phyloP scores from a whole-genome alignment of 2,113 vertebrate genomes.

The Myotis brandtii region DNA sequence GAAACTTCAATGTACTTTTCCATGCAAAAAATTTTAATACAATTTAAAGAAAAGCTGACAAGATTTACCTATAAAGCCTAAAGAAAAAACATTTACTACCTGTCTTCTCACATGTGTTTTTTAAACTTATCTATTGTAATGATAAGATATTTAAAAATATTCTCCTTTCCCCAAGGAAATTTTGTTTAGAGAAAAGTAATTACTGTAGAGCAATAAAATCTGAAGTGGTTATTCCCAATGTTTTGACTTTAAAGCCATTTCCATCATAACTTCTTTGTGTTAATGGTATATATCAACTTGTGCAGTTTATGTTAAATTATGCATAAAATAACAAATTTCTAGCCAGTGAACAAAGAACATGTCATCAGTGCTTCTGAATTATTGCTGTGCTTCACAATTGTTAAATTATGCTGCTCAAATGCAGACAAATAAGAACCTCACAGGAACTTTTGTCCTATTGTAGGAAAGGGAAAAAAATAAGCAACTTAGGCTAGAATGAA shows the following conservation, averaged over 20 bases:
- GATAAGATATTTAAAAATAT: neutral
- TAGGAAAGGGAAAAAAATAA: neutral
- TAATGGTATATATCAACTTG: slow-evolving; percentile 66
- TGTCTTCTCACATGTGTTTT: neutral
- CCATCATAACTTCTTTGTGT: slow-evolving; percentile 10
- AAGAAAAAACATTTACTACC: neutral
- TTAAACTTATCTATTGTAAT: neutral
- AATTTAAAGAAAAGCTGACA: neutral
- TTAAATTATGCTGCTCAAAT: slow-evolving; percentile 3
- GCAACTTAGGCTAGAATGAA: neutral
- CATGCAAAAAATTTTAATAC: neutral
- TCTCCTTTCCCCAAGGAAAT: neutral
- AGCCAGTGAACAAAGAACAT: neutral
- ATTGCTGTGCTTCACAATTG: neutral
- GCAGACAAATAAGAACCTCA: neutral
- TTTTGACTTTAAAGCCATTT: slow-evolving; percentile 11
- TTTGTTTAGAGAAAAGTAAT: neutral
- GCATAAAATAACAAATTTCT: slow-evolving; percentile 71
- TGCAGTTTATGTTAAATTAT: slow-evolving; percentile 74
- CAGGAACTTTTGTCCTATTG: neutral
- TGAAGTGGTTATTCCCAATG: neutral
- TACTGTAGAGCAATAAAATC: neutral
- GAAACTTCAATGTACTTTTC: neutral
- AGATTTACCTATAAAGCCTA: neutral
- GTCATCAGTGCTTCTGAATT: slow-evolving; percentile 4